Base-by-base conservation (phyloP, 2,113 vertebrate genomes). In the Rhinoptilus africanus region DNA sequence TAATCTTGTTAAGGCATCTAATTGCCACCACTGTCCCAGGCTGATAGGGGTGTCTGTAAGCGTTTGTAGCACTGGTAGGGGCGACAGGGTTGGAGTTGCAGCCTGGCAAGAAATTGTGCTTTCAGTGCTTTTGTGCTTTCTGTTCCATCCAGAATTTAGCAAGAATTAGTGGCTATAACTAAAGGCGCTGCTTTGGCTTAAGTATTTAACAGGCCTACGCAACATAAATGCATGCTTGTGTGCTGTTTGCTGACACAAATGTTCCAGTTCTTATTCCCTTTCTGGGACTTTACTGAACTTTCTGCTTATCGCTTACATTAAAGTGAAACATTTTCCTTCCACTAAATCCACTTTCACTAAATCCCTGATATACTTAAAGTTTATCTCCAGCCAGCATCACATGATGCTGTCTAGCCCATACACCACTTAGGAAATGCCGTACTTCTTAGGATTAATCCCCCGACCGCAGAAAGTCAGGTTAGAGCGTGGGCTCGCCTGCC, bases 341-440 rank as follows among this genome's bases (percentile, higher is more conserved):
- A 41, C 88, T 94, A 96, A 97, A 96, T 95, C 96, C 77, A 91
- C 93, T 95, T 96, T 67, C 68, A 71, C 83, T 93, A 93, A 96
- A 96, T 91, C 95, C 86, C 73, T 14, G 35, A 27, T 84, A 86
- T 34, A 77, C 75, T 92, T 72, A 59, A 95, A 86, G 12, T 93
- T 93, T 78, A 85, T 96, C 96, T 96, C 79, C 48, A 63, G 1
- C 76, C 67, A 59, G 50, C 21, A 86, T 59, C 97, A 97, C 77
- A 77, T 96, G 95, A 77, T 91, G 39, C 59, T 13, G 56, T 39
- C 74, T 80, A 71, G 57, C 64, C 90, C 74, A 37, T 47, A 84
- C 37, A 80, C 66, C 62, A 37, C 86, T 91, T 80, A 88, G 73
- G 82, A 96, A 92, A 94, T 86, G 85, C 89, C 91, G 91, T 24